Evolutionary conservation across 2,113 vertebrate species (phyloP).

Genomic region (Speoplatyrhinus poulsoni): DNA sequence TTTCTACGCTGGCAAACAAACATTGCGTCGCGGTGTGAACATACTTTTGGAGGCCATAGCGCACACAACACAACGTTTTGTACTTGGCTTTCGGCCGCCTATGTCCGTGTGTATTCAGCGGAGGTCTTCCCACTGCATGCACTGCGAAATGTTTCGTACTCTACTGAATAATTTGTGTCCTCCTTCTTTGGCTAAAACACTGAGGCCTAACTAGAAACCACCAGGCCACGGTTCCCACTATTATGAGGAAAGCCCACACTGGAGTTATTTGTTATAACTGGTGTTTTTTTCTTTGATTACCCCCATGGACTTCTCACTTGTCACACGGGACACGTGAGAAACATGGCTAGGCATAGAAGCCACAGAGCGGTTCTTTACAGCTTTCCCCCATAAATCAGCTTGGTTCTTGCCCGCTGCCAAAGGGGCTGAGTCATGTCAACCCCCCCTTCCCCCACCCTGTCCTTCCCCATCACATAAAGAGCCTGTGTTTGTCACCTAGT

Average conservation of each 20-base stretch:
- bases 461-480: constrained; percentile 28
- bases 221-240: constrained; percentile 11
- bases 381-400: constrained; percentile 41
- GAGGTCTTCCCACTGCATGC: constrained; percentile 1
- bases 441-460: too few species aligned
- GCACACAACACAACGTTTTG: too few species aligned
- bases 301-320: constrained; percentile 1
- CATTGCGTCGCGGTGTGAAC: too few species aligned
- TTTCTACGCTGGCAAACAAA: too few species aligned
- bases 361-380: constrained; percentile 16
- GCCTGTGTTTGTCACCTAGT: constrained; percentile 30
- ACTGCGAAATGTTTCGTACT: constrained; percentile 13
- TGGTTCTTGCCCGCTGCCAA: constrained; percentile 3
- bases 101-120: not conserved
- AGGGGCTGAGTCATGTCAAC: constrained; percentile 53
- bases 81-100: not conserved
- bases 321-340: constrained; percentile 10
- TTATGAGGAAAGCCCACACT: constrained; percentile 15
- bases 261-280: constrained; percentile 24
- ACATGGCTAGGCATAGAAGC: constrained; percentile 16
- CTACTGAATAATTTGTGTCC: constrained; percentile 10
- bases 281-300: constrained; percentile 16
- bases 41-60: too few species aligned
- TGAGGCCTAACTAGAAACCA: constrained; percentile 38
- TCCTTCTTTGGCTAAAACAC: not conserved